phyloP scores from a whole-genome alignment of 2,797 vertebrate genomes.

The Ispidina lecontei region DNA sequence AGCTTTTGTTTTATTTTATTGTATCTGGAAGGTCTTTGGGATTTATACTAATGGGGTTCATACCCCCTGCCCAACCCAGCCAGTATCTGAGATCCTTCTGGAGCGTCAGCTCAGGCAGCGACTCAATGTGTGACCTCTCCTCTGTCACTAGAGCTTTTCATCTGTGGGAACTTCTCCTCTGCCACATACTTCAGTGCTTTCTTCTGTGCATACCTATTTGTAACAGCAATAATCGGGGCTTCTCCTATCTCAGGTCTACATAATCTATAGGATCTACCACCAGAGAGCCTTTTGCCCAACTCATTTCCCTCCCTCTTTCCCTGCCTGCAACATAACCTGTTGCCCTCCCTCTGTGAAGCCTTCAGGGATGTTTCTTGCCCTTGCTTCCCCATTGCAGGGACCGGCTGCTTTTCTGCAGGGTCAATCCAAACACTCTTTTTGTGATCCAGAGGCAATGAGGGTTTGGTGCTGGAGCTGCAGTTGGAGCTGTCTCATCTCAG shows the following conservation, averaged over 20 bases:
- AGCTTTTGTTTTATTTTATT: neutral
- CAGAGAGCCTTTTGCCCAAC: neutral
- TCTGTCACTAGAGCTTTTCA: neutral
- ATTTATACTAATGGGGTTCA: neutral
- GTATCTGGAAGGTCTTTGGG: neutral
- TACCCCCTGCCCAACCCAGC: neutral
- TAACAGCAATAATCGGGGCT: neutral
- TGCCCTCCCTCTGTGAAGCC: neutral
- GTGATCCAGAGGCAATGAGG: neutral
- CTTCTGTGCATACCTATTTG: neutral
- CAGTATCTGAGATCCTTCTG: neutral
- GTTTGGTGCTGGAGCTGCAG: neutral
- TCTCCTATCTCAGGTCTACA: neutral
- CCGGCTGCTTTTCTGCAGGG: neutral
- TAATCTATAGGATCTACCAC: neutral
- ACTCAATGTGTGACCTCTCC: neutral
- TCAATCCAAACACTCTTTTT: fast-evolving
- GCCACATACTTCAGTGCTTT: neutral
- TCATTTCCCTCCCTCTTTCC: neutral
- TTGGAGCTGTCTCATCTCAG: neutral
- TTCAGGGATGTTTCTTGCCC: neutral
- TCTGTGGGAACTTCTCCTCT: neutral
- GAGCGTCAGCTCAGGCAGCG: neutral
- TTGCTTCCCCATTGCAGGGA: fast-evolving
- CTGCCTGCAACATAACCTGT: neutral